Percentiles rank a stretch among this genome's conserved stretches.
Conservation (phyloP, 2,113 vertebrate species). For the Colinus virginianus region DNA sequence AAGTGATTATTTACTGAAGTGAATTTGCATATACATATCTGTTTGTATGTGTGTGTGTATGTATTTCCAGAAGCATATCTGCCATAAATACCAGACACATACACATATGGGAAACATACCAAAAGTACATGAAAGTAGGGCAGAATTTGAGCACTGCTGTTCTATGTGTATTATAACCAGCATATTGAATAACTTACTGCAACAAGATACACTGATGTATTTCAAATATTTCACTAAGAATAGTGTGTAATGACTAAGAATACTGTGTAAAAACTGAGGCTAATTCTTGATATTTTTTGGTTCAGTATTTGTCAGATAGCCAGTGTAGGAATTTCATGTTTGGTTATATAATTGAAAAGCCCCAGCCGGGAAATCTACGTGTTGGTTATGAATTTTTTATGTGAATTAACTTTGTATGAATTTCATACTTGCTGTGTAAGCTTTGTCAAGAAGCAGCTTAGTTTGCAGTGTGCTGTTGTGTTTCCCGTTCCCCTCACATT, state of each 20-base stretch:
- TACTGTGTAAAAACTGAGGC: background rate
- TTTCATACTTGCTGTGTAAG: background rate
- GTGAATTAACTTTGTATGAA: background rate
- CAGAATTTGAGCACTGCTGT: background rate
- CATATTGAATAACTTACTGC: background rate
- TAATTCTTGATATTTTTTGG: background rate
- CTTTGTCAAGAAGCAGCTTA: background rate
- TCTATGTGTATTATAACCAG: fast-evolving
- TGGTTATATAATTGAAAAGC: background rate
- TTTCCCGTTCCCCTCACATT: background rate
- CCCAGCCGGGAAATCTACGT: background rate
- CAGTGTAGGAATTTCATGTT: background rate
- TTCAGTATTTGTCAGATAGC: background rate
- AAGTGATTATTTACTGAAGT: fast-evolving
- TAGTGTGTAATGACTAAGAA: background rate
- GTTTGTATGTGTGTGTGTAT: background rate
- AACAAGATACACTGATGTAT: background rate
- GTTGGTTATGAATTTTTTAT: background rate
- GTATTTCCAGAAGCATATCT: background rate
- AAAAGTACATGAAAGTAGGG: background rate
- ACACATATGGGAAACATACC: background rate
- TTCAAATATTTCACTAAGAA: background rate
- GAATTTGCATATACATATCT: fast-evolving
- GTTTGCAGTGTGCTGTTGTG: background rate
- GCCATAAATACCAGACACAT: background rate